Conservation (phyloP, 2,113 vertebrate species). For the Caretta caretta region DNA sequence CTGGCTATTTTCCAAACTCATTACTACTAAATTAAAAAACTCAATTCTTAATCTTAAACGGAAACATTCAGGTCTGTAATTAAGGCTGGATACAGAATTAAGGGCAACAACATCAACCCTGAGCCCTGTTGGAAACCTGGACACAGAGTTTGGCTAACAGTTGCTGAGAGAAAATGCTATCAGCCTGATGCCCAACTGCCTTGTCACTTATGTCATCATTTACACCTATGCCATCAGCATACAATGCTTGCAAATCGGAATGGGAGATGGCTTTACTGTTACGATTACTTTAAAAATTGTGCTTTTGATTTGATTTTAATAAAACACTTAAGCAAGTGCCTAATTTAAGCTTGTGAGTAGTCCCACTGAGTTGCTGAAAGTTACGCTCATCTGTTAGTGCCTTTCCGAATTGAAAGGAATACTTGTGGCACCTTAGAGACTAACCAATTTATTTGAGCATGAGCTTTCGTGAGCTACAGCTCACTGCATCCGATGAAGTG, state of each 20-base stretch:
- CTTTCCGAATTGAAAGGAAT: background rate
- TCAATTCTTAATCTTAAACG: constrained; percentile 58
- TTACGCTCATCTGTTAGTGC: background rate
- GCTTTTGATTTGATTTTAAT: background rate
- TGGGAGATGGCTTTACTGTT: background rate
- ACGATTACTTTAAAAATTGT: background rate
- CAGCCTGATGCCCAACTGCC: background rate
- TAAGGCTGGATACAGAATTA: constrained; percentile 28
- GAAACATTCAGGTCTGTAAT: constrained; percentile 61
- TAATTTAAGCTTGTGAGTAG: background rate
- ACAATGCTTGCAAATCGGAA: background rate
- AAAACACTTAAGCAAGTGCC: background rate
- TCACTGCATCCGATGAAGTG: too few relatives aligned
- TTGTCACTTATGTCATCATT: background rate
- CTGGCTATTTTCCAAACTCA: constrained; percentile 68
- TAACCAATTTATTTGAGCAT: too few relatives aligned
- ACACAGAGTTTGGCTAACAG: background rate
- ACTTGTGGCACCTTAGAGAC: too few relatives aligned
- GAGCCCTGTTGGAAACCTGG: background rate
- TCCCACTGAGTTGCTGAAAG: background rate
- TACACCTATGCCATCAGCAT: background rate
- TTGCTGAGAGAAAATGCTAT: background rate
- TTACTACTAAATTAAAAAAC: constrained; percentile 67
- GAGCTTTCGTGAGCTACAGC: too few relatives aligned
- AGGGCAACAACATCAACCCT: background rate